Conservation (phyloP, 2,797 vertebrate species). For the Sphenodon punctatus region DNA sequence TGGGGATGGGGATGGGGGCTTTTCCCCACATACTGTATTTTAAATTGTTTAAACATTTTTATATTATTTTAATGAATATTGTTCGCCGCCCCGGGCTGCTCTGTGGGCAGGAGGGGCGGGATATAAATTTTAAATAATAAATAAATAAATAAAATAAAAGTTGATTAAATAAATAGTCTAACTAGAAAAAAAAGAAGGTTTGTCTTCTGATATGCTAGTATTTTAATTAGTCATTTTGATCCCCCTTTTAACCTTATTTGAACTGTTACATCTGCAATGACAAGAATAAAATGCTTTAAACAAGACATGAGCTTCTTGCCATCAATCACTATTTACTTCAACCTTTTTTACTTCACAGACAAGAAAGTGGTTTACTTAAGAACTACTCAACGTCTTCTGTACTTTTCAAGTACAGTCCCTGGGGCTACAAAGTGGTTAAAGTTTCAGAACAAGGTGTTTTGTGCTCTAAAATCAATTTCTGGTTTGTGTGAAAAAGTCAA, state of each 20-base stretch:
- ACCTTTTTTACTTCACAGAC: conserved; percentile 28
- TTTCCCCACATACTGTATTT: no score
- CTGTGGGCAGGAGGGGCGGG: no score
- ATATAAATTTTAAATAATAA: no score
- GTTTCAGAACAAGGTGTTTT: neutral
- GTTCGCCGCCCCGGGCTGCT: no score
- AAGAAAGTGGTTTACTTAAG: conserved; percentile 17
- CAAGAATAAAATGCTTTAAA: conserved; percentile 19
- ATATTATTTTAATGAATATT: no score
- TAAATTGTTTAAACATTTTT: no score
- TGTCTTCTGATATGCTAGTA: conserved; percentile 32
- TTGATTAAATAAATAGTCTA: conserved; percentile 21
- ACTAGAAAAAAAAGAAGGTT: conserved; percentile 3
- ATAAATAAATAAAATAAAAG: no score
- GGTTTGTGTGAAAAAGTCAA: conserved; percentile 24
- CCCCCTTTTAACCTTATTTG: neutral
- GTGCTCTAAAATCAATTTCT: conserved; percentile 18
- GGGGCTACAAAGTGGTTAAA: conserved; percentile 12
- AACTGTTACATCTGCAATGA: neutral
- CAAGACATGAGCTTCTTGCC: conserved; percentile 41
- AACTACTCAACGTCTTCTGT: conserved; percentile 15
- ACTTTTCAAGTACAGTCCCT: neutral
- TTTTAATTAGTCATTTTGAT: neutral
- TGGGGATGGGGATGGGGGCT: no score
- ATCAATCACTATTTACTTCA: conserved; percentile 20